phyloP scores from a whole-genome alignment of 2,113 vertebrate species.

The Colius striatus region DNA sequence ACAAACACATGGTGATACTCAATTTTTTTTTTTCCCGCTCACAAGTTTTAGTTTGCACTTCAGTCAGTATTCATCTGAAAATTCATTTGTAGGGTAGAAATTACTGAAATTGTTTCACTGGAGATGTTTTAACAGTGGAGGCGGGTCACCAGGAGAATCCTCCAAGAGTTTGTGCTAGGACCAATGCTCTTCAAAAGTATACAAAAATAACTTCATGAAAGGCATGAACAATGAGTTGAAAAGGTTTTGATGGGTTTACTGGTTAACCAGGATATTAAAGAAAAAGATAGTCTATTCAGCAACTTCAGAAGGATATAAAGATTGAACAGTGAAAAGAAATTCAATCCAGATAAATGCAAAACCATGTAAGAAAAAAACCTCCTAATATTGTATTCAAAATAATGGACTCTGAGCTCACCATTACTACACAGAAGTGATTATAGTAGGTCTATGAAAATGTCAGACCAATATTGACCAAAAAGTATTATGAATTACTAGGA shows the following conservation, averaged over 20 bases:
- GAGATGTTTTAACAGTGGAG: neutral
- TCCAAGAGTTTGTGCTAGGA: neutral
- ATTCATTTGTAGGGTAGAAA: neutral
- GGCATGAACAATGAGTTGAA: neutral
- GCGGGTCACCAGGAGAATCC: neutral
- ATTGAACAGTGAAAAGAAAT: neutral
- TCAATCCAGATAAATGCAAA: neutral
- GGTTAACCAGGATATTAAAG: neutral
- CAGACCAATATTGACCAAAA: neutral
- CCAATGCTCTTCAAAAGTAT: neutral
- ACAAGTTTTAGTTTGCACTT: neutral
- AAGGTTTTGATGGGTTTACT: neutral
- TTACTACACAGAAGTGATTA: neutral
- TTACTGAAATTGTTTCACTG: neutral
- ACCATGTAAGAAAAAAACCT: neutral
- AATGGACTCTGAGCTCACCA: neutral
- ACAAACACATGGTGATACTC: neutral
- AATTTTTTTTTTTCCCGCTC: neutral
- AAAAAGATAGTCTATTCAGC: neutral
- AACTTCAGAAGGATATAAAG: neutral
- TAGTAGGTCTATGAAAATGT: neutral
- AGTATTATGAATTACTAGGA: neutral
- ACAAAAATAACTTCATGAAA: neutral
- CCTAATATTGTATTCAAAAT: neutral
- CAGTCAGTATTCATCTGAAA: neutral